Evolutionary conservation across 2,797 vertebrate species (phyloP), one percentile per base, ranked within the genome.

Genomic region (Mormyrus hasselquistii): DNA sequence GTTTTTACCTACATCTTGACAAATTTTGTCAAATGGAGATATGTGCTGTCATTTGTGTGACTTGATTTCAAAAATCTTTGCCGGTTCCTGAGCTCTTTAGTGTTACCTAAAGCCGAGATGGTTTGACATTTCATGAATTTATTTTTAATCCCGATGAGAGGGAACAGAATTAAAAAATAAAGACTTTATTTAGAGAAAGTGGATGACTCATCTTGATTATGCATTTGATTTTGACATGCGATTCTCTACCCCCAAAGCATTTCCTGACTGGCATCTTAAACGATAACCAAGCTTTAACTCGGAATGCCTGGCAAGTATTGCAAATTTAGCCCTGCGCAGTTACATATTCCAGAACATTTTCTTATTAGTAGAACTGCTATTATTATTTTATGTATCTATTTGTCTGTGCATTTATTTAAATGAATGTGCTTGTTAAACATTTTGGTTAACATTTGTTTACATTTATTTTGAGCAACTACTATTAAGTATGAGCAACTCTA

Each of bases 111-210:
- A n/a, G n/a, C 7, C 65, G 38, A 88, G 62, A 50, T 5, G 1
- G 69, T 22, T 53, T 53, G 59, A 44, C 38, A 88, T 53, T 88
- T 88, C 7, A 41, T 10, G 14, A 49, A 65, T 44, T 69, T 22
- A 88, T 69, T 88, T 88, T 34, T 76, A 29, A 34, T 88, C 79
- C 52, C 12, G 38, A 88, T 65, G 57, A 41, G 7, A 87, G 57
- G 57, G 59, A 62, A 88, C 49, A 29, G 16, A 88, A 88, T 41
- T 50, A 86, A 62, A 49, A 52, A 86, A 41, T 59, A 41, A 87
- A 49, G 25, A 38, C 12, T 79, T 87, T 86, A 55, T 59, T 73
- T 87, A 22, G 16, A 34, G 88, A 47, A 79, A 65, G 79, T 69
- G 44, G 85, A 87, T 76, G 47, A 76, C 73, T 57, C 29, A 55